Evolutionary conservation across 2,888 invertebrate genomes (phyloP).

Genomic region (Leptinotarsa haldemani): DNA sequence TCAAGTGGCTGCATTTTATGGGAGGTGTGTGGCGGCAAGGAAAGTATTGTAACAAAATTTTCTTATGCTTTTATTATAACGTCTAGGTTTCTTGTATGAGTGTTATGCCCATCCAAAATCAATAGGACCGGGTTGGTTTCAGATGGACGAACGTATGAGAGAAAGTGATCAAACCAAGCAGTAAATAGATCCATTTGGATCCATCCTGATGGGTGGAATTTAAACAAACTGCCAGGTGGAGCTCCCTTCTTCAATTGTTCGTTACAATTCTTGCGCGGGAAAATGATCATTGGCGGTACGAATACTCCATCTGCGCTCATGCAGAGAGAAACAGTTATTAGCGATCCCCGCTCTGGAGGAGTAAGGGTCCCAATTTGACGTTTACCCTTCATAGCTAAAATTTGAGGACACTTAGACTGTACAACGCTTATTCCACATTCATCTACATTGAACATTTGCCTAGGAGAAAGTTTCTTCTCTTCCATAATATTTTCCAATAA

Average conservation of each 20-base stretch:
- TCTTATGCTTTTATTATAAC: slow-evolving; percentile 20
- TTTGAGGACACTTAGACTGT: too few relatives aligned
- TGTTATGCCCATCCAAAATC: slow-evolving; percentile 27
- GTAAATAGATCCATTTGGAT: slow-evolving; percentile 28
- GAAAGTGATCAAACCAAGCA: slow-evolving; percentile 24
- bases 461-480: too few relatives aligned
- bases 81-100: slow-evolving; percentile 31
- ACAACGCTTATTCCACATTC: too few relatives aligned
- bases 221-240: slow-evolving; percentile 23
- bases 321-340: slow-evolving; percentile 21
- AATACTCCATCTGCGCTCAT: slow-evolving; percentile 24
- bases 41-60: slow-evolving; percentile 27
- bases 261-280: slow-evolving; percentile 21
- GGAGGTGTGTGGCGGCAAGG: slow-evolving; percentile 18
- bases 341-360: slow-evolving; percentile 31
- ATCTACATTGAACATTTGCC: too few relatives aligned
- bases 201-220: slow-evolving; percentile 27
- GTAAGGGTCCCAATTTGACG: slow-evolving; percentile 8
- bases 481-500: too few relatives aligned
- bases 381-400: too few relatives aligned
- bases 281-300: slow-evolving; percentile 28
- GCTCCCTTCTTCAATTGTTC: slow-evolving; percentile 1
- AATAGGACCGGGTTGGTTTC: slow-evolving; percentile 23
- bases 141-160: slow-evolving; percentile 10
- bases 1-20: too few relatives aligned